These are phyloP conservation scores for Lagodon rhomboides DNA, from an alignment of 2,797 vertebrate species.

Conservation along the genomic window DNA sequence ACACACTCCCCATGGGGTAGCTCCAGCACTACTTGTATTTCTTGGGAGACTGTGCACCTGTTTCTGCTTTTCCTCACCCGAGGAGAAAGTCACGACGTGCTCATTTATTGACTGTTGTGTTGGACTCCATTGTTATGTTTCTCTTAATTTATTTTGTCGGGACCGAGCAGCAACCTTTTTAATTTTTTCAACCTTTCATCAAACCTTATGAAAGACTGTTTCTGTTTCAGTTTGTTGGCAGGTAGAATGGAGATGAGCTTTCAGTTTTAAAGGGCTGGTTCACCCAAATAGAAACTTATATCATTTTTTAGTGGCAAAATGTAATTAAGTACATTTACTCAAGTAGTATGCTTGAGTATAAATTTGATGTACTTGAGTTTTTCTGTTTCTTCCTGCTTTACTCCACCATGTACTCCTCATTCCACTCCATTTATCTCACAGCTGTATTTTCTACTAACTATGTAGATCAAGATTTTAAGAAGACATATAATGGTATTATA, in stretches of 20 bases:
- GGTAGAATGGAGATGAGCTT: neutral
- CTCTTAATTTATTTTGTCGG: slow-evolving; percentile 31
- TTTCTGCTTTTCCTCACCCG: slow-evolving; percentile 58
- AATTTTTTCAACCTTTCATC: neutral
- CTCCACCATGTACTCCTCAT: neutral
- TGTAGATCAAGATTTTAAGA: neutral
- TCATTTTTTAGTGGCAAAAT: neutral
- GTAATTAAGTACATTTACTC: neutral
- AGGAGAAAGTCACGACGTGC: slow-evolving; percentile 42
- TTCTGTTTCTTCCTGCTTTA: neutral
- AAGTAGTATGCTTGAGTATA: neutral
- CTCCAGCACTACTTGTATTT: slow-evolving; percentile 75
- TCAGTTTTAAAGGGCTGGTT: slow-evolving; percentile 20
- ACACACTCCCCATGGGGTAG: slow-evolving; percentile 72
- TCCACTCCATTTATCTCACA: neutral
- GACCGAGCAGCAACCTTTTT: neutral
- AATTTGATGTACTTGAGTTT: neutral
- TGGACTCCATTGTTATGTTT: slow-evolving; percentile 36
- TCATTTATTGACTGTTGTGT: slow-evolving; percentile 51
- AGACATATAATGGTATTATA: neutral
- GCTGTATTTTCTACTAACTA: neutral
- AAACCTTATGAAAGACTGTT: neutral
- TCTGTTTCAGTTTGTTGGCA: neutral
- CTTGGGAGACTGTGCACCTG: slow-evolving; percentile 78
- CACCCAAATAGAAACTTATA: neutral